Evolutionary conservation across 23 tunicate species (phyloP).

Genomic region (Botrylloides violaceus): DNA sequence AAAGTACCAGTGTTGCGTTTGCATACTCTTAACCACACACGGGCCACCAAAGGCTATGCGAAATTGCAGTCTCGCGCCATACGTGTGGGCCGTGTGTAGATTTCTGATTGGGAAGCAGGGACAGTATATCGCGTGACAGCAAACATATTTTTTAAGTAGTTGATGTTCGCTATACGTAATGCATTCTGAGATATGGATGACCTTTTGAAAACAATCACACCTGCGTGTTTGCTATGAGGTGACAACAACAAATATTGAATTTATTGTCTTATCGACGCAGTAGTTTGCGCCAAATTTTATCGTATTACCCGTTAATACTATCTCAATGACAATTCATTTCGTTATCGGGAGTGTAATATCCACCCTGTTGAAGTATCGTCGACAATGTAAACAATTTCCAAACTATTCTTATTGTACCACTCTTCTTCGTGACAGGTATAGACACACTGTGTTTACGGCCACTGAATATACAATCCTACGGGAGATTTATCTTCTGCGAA

Average conservation of each 20-base stretch:
- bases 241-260: slow-evolving; percentile 19
- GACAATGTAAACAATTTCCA: not conserved
- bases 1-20: no score
- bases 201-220: slow-evolving; percentile 3
- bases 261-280: slow-evolving; percentile 11
- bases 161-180: no score
- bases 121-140: no score
- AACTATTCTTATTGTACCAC: not conserved
- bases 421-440: not conserved
- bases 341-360: slow-evolving; percentile 1
- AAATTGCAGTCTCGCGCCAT: no score
- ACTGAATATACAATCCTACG: not conserved
- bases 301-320: not conserved
- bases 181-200: no score
- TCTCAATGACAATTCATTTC: not conserved
- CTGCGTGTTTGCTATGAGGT: slow-evolving; percentile 18
- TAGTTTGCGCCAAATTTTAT: slow-evolving; percentile 3
- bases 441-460: not conserved
- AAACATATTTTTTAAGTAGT: no score
- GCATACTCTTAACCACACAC: no score
- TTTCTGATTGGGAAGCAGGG: no score
- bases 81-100: no score
- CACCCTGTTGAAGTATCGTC: not conserved
- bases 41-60: no score
- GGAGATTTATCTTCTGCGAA: not conserved